Conservation (phyloP, 2,888 invertebrate genomes). For the Ferdinandea cuprea region DNA sequence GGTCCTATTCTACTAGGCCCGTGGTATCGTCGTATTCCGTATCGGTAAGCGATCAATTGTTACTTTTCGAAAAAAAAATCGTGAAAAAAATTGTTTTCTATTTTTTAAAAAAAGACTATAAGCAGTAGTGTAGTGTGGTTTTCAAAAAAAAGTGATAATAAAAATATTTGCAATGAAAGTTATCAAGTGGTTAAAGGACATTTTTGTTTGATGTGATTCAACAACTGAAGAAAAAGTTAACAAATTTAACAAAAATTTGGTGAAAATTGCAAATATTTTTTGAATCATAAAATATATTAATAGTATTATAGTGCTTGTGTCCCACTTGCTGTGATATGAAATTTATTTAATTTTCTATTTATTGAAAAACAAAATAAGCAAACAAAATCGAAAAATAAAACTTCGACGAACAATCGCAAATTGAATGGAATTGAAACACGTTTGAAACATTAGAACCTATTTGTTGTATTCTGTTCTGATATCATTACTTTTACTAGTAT, state of each 20-base stretch:
- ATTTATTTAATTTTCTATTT: slow-evolving; percentile 34
- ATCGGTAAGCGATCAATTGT: slow-evolving; percentile 87
- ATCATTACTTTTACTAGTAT: slow-evolving; percentile 61
- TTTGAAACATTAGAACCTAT: slow-evolving; percentile 79
- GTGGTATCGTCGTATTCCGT: slow-evolving; percentile 89
- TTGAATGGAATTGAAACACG: slow-evolving; percentile 82
- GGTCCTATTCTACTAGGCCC: slow-evolving; percentile 89
- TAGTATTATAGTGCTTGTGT: slow-evolving; percentile 78
- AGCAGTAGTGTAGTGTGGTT: slow-evolving; percentile 72
- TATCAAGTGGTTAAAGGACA: slow-evolving; percentile 50
- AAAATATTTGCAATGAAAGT: slow-evolving; percentile 68
- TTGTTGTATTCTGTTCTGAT: slow-evolving; percentile 52
- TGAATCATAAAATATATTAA: slow-evolving; percentile 50
- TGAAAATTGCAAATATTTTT: slow-evolving; percentile 76
- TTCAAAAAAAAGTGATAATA: slow-evolving; percentile 50
- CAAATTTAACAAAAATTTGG: slow-evolving; percentile 25
- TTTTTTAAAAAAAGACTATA: slow-evolving; percentile 33
- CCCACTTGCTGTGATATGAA: slow-evolving; percentile 80
- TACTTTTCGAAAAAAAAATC: slow-evolving; percentile 18
- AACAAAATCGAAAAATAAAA: slow-evolving; percentile 38
- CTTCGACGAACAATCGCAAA: slow-evolving; percentile 53
- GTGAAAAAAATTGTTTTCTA: slow-evolving; percentile 35
- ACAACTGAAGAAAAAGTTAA: slow-evolving; percentile 31
- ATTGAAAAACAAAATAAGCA: slow-evolving; percentile 35
- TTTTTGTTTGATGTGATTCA: slow-evolving; percentile 18